Conservation (phyloP, 2,888 invertebrate species). For the Asteroscopus sphinx region DNA sequence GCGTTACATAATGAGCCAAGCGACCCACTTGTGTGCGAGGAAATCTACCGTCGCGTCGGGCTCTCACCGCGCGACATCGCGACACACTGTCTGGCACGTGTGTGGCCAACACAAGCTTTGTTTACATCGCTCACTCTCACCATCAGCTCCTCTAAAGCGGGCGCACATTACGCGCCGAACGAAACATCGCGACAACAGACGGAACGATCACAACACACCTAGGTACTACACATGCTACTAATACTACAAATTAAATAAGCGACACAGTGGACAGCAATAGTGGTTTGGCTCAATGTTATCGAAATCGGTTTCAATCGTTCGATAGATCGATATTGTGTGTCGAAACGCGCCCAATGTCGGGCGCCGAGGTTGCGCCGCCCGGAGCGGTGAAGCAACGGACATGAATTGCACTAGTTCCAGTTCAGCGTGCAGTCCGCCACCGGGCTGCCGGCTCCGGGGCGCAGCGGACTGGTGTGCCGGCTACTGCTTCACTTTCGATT, state of each 20-base stretch:
- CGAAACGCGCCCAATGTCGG: slow-evolving; percentile 72
- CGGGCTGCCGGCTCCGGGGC: slow-evolving; percentile 1
- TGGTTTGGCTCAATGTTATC: slow-evolving; percentile 66
- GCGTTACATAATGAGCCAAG: slow-evolving; percentile 42
- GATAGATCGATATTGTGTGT: slow-evolving; percentile 63
- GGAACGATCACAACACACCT: not conserved
- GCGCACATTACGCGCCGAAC: not conserved
- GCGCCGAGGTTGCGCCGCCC: slow-evolving; percentile 66
- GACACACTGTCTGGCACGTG: not conserved
- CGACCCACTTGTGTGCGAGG: slow-evolving; percentile 42
- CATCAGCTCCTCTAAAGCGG: not conserved
- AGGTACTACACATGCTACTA: too few species aligned
- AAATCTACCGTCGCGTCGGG: slow-evolving; percentile 16
- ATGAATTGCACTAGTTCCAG: slow-evolving; percentile 46
- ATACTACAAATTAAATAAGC: slow-evolving; percentile 12
- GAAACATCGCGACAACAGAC: not conserved
- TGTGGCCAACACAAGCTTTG: slow-evolving; percentile 21
- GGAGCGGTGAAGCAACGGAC: slow-evolving; percentile 63
- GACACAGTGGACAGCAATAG: slow-evolving; percentile 11
- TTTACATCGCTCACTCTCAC: slow-evolving; percentile 35
- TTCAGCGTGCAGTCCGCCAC: slow-evolving; percentile 2
- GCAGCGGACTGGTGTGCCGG: slow-evolving; percentile 3
- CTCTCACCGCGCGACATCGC: not conserved
- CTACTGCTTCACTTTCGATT: slow-evolving; percentile 48
- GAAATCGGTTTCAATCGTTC: slow-evolving; percentile 72